Conservation (phyloP, 1,140 invertebrate genomes). For the Drosophila kikkawai region DNA sequence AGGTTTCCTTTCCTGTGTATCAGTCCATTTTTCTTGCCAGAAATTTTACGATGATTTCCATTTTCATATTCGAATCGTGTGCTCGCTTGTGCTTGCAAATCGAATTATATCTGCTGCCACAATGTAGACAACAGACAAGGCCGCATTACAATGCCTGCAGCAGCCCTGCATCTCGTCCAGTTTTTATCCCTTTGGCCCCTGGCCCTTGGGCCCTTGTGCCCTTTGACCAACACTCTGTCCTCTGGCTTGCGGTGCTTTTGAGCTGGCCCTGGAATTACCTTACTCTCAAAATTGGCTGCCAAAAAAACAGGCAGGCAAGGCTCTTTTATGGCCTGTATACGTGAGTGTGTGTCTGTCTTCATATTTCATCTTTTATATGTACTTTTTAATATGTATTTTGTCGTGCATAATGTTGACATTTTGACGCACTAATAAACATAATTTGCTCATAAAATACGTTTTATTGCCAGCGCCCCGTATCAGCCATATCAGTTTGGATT, state of each 20-base stretch:
- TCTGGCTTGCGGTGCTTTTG: constrained; percentile 26
- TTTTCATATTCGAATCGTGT: constrained; percentile 75
- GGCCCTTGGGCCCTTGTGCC: constrained; percentile 34
- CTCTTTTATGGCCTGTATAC: constrained; percentile 39
- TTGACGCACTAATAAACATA: constrained; percentile 83
- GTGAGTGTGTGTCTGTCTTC: constrained; percentile 41
- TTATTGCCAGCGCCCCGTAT: constrained; percentile 69
- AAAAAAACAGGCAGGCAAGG: constrained; percentile 24
- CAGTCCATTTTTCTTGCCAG: constrained; percentile 20
- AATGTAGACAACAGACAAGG: constrained; percentile 68
- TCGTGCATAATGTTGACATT: constrained; percentile 80
- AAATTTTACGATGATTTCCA: constrained; percentile 65
- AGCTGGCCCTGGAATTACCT: constrained; percentile 37
- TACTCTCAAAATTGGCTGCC: constrained; percentile 50
- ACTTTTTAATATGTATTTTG: constrained; percentile 73
- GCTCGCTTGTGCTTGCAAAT: constrained; percentile 58
- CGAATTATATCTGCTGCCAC: constrained; percentile 80
- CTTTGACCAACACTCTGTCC: constrained; percentile 63
- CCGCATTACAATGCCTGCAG: constrained; percentile 53
- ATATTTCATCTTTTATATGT: constrained; percentile 59
- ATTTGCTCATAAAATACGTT: constrained; percentile 80
- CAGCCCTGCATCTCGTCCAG: constrained; percentile 17
- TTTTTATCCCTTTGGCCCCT: constrained; percentile 21
- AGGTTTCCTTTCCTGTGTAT: neutral
- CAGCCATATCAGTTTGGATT: constrained; percentile 45